These are phyloP conservation scores for Coregonus ussuriensis DNA, from an alignment of 2,797 vertebrate species.

Conservation along the genomic window DNA sequence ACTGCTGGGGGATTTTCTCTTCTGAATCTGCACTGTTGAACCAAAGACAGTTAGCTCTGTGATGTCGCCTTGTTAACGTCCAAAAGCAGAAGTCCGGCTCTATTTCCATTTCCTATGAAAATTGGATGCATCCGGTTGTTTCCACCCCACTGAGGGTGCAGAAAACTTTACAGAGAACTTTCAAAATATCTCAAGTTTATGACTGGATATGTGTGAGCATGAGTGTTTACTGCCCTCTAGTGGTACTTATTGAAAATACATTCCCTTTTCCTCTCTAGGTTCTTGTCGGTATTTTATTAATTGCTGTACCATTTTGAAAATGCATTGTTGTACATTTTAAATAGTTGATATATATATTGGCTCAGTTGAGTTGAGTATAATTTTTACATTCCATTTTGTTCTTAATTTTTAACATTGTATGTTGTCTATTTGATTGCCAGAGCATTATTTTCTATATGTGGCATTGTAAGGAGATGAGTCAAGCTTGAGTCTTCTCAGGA, in stretches of 20 bases:
- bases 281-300: slow-evolving; percentile 56
- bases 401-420: slow-evolving; percentile 50
- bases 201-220: slow-evolving; percentile 71
- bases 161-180: slow-evolving; percentile 24
- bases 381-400: slow-evolving; percentile 57
- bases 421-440: slow-evolving; percentile 43
- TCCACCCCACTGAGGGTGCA: no score
- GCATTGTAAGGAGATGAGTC: slow-evolving; percentile 23
- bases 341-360: slow-evolving; percentile 66
- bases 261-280: slow-evolving; percentile 54
- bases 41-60: background rate
- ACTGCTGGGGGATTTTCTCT: no score
- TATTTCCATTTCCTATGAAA: no score
- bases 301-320: slow-evolving; percentile 57
- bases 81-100: no score
- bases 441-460: slow-evolving; percentile 43
- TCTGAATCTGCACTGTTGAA: no score
- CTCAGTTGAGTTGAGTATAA: slow-evolving; percentile 49
- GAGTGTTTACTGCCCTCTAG: slow-evolving; percentile 79
- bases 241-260: slow-evolving; percentile 74
- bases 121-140: no score
- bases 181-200: slow-evolving; percentile 56
- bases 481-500: background rate
- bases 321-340: slow-evolving; percentile 64
- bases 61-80: no score